Conservation (phyloP, 2,113 vertebrate species). For the Pomatostomus ruficeps region DNA sequence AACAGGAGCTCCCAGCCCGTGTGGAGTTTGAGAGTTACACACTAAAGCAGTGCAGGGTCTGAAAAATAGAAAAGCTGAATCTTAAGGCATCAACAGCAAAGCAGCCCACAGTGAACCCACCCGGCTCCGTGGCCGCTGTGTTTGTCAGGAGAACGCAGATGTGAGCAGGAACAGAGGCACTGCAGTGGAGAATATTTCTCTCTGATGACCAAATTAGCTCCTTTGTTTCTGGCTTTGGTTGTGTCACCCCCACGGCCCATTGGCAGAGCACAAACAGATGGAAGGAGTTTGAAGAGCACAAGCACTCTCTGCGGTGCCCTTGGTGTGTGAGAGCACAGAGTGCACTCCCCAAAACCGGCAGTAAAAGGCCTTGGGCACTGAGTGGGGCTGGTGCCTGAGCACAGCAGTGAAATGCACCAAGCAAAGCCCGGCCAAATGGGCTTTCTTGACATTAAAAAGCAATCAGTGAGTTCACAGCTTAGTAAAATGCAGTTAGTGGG, state of each 20-base stretch:
- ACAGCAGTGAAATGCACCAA: background rate
- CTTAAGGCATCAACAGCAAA: too few relatives aligned
- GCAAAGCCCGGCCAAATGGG: conserved; percentile 19
- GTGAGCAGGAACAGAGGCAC: background rate
- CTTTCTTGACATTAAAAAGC: conserved; percentile 13
- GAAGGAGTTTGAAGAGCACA: background rate
- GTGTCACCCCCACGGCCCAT: background rate
- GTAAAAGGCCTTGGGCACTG: background rate
- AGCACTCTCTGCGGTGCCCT: background rate
- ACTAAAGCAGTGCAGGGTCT: too few relatives aligned
- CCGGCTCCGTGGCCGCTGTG: background rate
- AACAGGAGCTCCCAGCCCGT: too few relatives aligned
- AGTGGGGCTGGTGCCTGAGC: background rate
- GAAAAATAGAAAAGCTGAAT: too few relatives aligned
- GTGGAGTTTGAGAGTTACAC: too few relatives aligned
- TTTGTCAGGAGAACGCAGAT: background rate
- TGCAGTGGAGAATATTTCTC: background rate
- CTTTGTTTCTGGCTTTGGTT: background rate
- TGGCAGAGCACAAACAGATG: conserved; percentile 26
- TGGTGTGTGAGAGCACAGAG: background rate
- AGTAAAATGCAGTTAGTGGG: background rate
- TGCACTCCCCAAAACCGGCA: background rate
- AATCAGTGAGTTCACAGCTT: background rate
- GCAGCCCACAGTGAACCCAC: too few relatives aligned
- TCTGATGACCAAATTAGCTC: background rate